These are phyloP conservation scores for Caenorhabditis doughertyi DNA, from an alignment of 2,888 invertebrate species.

Conservation along the genomic window DNA sequence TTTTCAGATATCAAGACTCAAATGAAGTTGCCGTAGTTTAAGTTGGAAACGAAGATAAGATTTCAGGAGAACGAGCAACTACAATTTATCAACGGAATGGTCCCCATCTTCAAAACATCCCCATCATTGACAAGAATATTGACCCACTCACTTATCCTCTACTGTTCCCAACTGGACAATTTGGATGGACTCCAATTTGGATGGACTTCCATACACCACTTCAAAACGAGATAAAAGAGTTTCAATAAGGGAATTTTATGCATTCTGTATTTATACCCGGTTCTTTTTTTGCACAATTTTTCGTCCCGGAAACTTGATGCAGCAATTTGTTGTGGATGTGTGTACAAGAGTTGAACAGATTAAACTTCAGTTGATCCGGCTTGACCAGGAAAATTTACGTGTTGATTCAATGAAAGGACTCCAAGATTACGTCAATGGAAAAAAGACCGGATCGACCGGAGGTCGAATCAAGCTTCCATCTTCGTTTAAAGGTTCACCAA, in stretches of 20 bases:
- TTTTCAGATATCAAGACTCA: background rate
- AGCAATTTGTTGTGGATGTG: slow-evolving; percentile 26
- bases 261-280: slow-evolving; percentile 32
- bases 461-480: background rate
- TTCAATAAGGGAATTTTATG: background rate
- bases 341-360: background rate
- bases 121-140: too few relatives aligned
- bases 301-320: slow-evolving; percentile 76
- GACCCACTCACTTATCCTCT: too few relatives aligned
- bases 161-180: too few relatives aligned
- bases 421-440: background rate
- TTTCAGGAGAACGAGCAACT: too few relatives aligned
- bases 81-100: too few relatives aligned
- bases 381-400: background rate
- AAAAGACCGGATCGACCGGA: background rate
- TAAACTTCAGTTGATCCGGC: background rate
- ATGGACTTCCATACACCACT: too few relatives aligned
- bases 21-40: background rate
- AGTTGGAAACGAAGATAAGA: too few relatives aligned
- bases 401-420: background rate
- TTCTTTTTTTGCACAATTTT: slow-evolving; percentile 72
- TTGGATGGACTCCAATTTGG: too few relatives aligned
- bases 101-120: too few relatives aligned
- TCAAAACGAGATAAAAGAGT: background rate
- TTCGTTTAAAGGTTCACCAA: background rate